These are phyloP conservation scores for Oasisia sp. DNA, from an alignment of 2,888 invertebrate species.

Conservation along the genomic window DNA sequence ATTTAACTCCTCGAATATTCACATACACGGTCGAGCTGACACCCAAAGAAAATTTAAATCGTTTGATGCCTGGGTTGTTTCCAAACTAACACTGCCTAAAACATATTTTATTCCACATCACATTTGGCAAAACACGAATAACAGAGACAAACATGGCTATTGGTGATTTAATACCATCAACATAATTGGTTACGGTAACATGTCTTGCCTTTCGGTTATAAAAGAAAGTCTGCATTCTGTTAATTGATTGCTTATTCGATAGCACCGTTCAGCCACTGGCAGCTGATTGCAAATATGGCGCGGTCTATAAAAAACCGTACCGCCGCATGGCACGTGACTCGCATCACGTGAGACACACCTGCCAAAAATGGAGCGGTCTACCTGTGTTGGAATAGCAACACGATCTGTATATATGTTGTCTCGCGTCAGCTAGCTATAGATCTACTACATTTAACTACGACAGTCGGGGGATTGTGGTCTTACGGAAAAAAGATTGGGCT, in stretches of 20 bases:
- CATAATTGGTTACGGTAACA: background rate
- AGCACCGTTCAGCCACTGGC: background rate
- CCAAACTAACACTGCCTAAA: too few species aligned
- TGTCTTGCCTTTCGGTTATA: background rate
- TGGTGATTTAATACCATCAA: background rate
- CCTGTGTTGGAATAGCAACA: background rate
- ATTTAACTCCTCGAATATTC: background rate
- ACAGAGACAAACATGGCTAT: background rate
- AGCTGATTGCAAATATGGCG: background rate
- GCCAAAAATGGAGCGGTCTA: constrained; percentile 6
- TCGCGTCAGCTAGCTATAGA: background rate
- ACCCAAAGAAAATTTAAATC: background rate
- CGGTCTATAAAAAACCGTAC: background rate
- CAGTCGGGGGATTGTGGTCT: background rate
- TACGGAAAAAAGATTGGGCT: background rate
- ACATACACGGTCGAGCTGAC: background rate
- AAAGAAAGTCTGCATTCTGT: background rate
- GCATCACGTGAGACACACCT: background rate
- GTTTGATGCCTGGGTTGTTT: background rate
- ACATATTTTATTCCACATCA: background rate
- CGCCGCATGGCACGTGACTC: background rate
- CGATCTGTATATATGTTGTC: background rate
- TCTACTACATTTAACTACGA: background rate
- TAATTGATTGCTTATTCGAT: background rate
- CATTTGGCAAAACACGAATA: background rate